Conservation (phyloP, 2,113 vertebrate species). For the Clarias magur region DNA sequence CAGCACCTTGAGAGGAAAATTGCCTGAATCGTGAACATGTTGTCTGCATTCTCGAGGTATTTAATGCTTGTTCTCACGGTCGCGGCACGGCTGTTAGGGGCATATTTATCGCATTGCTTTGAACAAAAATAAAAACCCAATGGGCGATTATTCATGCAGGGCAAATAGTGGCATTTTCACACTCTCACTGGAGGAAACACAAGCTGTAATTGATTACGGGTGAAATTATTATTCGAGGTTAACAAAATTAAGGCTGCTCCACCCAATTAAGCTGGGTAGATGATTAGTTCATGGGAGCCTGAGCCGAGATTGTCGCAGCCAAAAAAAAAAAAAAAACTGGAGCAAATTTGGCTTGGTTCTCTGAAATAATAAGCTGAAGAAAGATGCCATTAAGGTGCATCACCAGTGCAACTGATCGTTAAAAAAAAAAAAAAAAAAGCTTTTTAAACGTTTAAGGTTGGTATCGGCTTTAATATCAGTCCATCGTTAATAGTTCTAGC, state of each 20-base stretch:
- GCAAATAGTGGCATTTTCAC: constrained; percentile 42
- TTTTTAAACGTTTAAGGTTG: not conserved
- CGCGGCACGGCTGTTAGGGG: constrained; percentile 36
- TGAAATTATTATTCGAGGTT: constrained; percentile 42
- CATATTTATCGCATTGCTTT: constrained; percentile 43
- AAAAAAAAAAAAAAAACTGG: not conserved
- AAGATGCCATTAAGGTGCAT: not conserved
- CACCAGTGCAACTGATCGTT: not conserved
- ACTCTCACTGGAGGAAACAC: constrained; percentile 32
- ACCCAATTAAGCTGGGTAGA: constrained; percentile 19
- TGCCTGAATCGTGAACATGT: constrained; percentile 11
- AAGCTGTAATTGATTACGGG: constrained; percentile 46
- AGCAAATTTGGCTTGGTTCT: constrained; percentile 22
- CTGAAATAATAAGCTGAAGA: constrained; percentile 19
- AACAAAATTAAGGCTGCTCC: constrained; percentile 45
- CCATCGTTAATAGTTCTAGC: not conserved
- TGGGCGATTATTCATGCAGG: constrained; percentile 36
- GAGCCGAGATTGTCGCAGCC: constrained; percentile 19
- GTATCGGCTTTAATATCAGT: not conserved
- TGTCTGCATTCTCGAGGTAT: constrained; percentile 41
- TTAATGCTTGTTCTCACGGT: constrained; percentile 46
- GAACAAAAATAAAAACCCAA: constrained; percentile 36
- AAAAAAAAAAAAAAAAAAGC: not conserved
- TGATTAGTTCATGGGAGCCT: constrained; percentile 11
- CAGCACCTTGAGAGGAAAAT: constrained; percentile 37